A percentile compares a stretch with the other conserved stretches of the same genome.
Evolutionary conservation across 2,797 vertebrate species (phyloP).

Genomic region (Poeciliopsis paucimaculata): DNA sequence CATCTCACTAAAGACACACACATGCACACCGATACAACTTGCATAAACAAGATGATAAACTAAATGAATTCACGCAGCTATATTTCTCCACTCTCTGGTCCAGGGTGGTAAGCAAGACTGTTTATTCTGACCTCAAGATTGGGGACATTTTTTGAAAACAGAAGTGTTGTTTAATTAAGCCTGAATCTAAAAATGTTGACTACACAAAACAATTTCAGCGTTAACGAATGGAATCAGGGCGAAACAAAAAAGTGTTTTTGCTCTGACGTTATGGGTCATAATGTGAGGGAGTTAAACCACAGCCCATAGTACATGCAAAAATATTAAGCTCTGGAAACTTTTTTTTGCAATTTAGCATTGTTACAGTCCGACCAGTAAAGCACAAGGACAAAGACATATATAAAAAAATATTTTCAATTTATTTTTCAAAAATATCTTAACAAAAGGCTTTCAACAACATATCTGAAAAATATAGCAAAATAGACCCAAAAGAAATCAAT

Average conservation of each 20-base stretch:
- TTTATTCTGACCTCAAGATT: background rate
- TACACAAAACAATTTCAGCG: background rate
- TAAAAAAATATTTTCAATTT: too few relatives aligned
- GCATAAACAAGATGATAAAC: background rate
- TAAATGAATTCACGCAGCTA: conserved; percentile 3
- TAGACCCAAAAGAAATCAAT: too few relatives aligned
- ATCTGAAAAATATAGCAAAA: too few relatives aligned
- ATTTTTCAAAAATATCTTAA: too few relatives aligned
- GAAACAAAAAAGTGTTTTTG: background rate
- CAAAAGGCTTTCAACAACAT: too few relatives aligned
- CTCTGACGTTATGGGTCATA: background rate
- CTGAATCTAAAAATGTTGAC: background rate
- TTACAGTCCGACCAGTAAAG: too few relatives aligned
- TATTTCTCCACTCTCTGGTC: background rate
- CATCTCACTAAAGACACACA: conserved; percentile 25
- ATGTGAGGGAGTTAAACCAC: background rate
- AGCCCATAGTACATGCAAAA: background rate
- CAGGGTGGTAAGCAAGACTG: background rate
- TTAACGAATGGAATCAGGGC: background rate
- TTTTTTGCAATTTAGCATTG: background rate
- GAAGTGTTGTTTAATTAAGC: background rate
- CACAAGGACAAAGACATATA: too few relatives aligned
- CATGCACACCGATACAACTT: background rate
- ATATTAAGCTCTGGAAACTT: background rate
- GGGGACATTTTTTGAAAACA: background rate